Base-by-base conservation (phyloP, 2,888 invertebrate species). In the Lasioglossum pauxillum region DNA sequence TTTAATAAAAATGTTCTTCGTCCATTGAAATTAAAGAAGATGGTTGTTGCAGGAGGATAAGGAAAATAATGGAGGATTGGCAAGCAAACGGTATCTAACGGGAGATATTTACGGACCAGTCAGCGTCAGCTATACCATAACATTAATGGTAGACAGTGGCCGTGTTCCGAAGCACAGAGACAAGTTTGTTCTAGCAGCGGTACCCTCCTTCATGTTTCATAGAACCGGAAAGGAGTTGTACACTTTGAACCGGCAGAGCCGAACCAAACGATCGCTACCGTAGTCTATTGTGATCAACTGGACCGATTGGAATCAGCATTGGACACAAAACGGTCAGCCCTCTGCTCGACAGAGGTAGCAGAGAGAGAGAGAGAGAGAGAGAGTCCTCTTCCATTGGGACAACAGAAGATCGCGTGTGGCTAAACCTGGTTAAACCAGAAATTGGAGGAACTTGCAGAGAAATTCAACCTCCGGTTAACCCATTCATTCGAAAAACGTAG, bases 251-350 rank as follows among this genome's bases (percentile, higher is more conserved):
- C 27, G 16, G 16, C 27, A 73, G 46, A 31, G 27, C 72, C n/a
- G 8, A 31, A 73, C 72, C 72, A 46, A 73, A 73, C 46, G 72
- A 73, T 31, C 72, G 27, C 44, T 27, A 46, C 19, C 27, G 72
- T 27, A 19, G 46, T 73, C 72, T 46, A 27, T 73, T 73, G 72
- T 73, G 72, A 73, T 46, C 72, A 73, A 73, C 72, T 46, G 72
- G 72, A 73, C 72, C 72, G 46, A 73, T 73, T 73, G 72, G 44
- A 73, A 73, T 46, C 72, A 73, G 46, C 46, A 46, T 73, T 19
- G 44, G 10, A 73, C 10, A 73, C 46, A 73, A 73, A 73, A 73
- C 46, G 72, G 72, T 73, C 72, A 44, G 44, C 16, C 8, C 27
- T 14, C 12, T n/a, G 14, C 46, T 44, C 3, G 31, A 19, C 27